Evolutionary conservation across 2,888 invertebrate species (phyloP).

Genomic region (Aspidapion aeneum): DNA sequence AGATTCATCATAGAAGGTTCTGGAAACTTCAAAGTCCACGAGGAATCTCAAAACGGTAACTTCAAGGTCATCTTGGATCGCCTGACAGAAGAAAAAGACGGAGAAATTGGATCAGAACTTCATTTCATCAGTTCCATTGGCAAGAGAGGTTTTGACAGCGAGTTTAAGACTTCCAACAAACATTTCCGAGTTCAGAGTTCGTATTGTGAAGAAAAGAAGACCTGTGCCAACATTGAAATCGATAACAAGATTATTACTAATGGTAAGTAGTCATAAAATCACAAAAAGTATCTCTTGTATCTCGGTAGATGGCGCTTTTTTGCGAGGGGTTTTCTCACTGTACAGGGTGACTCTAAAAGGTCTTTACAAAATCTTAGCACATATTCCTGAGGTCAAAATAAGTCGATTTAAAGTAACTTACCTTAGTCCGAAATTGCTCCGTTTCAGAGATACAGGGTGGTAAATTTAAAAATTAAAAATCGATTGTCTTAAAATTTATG

Average conservation of each 20-base stretch:
- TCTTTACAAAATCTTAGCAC: too few relatives aligned
- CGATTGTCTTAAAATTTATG: too few relatives aligned
- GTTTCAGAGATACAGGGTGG: too few relatives aligned
- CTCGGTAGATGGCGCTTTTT: too few relatives aligned
- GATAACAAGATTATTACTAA: constrained; percentile 54
- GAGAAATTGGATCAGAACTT: constrained; percentile 65
- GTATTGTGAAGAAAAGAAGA: constrained; percentile 75
- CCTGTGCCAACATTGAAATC: constrained; percentile 72
- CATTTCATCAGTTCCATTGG: constrained; percentile 68
- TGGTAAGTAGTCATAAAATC: too few relatives aligned
- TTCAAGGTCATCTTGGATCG: constrained; percentile 69
- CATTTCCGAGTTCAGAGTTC: constrained; percentile 68
- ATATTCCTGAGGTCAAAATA: too few relatives aligned
- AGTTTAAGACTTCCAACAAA: constrained; percentile 67
- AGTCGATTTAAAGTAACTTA: too few relatives aligned
- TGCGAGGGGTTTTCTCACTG: too few relatives aligned
- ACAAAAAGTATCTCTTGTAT: too few relatives aligned
- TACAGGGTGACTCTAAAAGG: too few relatives aligned
- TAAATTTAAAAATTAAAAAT: too few relatives aligned
- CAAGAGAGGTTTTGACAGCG: constrained; percentile 65
- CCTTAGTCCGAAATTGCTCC: too few relatives aligned
- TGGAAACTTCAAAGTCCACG: constrained; percentile 67
- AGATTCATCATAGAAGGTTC: constrained; percentile 73
- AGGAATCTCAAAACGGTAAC: constrained; percentile 64
- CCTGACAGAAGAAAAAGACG: constrained; percentile 56